Evolutionary conservation across 1,140 invertebrate genomes (phyloP), one percentile per base, ranked within the genome.

Genomic region (Drosophila nasuta): DNA sequence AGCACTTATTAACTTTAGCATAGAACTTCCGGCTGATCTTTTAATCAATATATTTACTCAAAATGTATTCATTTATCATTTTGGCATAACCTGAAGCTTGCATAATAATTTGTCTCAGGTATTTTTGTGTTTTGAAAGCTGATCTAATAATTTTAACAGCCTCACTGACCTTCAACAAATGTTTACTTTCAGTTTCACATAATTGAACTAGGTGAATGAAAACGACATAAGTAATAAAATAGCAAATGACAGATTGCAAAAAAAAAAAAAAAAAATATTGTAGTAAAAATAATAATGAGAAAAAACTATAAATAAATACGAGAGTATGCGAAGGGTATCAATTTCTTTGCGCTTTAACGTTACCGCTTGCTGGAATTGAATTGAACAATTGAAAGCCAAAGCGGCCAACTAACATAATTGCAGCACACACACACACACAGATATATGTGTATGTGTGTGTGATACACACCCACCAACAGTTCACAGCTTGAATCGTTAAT

Each of bases 341-440:
- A 77, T 89, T 81, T 79, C 86, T 76, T 74, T 80, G 75, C 33
- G 76, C 69, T 88, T 78, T 75, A 38, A 48, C 49, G 43, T 69
- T 74, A 41, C 66, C 48, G 49, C 51, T 33, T 33, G 64, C 41
- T 49, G 48, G 60, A 73, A 25, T 25, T 25, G 70, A 89, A 72
- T 83, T 67, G 81, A 85, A 87, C 54, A 85, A 86, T 82, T 81
- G 73, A 79, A 70, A 79, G 77, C 81, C 82, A 83, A 83, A 86
- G 74, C 83, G 83, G 70, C 77, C 83, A 83, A 81, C 81, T 88
- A 88, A 79, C 86, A 89, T 89, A 89, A 89, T 89, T 89, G 78
- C 86, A 85, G 66, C 54, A 76, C 66, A 81, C 71, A 89, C 67
- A 75, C 64, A 80, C 77, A 80, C 66, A 73, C 66, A 73, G 62